Conservation (phyloP, 2,113 vertebrate species). For the Anolis carolinensis region DNA sequence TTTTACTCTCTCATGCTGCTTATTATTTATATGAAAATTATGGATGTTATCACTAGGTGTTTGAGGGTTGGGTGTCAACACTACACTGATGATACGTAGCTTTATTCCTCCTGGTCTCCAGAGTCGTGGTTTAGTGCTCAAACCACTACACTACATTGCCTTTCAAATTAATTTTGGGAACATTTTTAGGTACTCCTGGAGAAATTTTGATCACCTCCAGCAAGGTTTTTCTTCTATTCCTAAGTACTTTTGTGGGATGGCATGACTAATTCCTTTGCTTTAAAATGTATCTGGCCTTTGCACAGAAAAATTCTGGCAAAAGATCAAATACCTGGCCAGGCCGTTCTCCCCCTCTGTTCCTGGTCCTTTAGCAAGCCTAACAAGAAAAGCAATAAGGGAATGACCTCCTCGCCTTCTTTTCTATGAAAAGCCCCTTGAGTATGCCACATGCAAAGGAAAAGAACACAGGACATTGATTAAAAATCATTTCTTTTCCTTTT, state of each 20-base stretch:
- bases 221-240: not conserved
- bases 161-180: too few species aligned
- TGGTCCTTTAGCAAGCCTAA: conserved; percentile 12
- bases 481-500: conserved; percentile 73
- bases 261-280: not conserved
- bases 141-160: too few species aligned
- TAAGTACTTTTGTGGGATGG: not conserved
- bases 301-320: not conserved
- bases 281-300: not conserved
- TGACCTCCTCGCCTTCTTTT: conserved; percentile 56
- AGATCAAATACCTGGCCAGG: not conserved
- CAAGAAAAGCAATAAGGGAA: conserved; percentile 56
- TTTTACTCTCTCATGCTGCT: too few species aligned
- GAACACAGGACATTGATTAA: conserved; percentile 51
- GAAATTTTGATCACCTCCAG: not conserved
- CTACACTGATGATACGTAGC: too few species aligned
- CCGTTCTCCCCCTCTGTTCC: too few species aligned
- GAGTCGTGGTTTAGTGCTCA: too few species aligned
- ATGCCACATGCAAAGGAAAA: conserved; percentile 57
- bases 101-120: too few species aligned
- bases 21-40: too few species aligned
- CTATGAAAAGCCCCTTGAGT: conserved; percentile 63
- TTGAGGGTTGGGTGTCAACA: too few species aligned
- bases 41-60: too few species aligned
- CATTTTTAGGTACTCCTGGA: too few species aligned